Evolutionary conservation across 2,888 invertebrate species (phyloP), one percentile per base, ranked within the genome.

Genomic region (Laothoe populi): DNA sequence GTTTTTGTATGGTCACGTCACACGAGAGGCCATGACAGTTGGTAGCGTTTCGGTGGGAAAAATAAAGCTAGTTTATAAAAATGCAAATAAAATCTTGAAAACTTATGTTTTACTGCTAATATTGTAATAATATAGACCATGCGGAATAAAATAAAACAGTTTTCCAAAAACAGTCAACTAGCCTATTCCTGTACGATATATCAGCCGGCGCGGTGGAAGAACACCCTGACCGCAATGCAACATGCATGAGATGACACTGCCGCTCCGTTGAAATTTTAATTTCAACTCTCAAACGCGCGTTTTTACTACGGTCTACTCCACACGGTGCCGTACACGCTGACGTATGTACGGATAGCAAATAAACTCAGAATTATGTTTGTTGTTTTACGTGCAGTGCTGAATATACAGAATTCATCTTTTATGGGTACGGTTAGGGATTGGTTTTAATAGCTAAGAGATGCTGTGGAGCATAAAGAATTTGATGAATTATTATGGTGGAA

Each of bases 241-340:
- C 53, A 53, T 53, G 53, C 53, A 53, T 53, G 53, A 53, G 53
- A 53, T 53, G 31, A 53, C 53, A 35, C 53, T 19, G 53, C 31
- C 4, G 35, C 53, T 31, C 16, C 53, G 53, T 35, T 53, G 35
- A 53, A 53, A 53, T 53, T 53, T 53, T 53, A 53, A 53, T 53
- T 53, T 35, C 35, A 19, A 19, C 53, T 53, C 35, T 19, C 53
- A 35, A 53, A 53, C 53, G 35, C 16, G 53, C 53, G 35, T 53
- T 35, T 53, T 53, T 35, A 53, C 35, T 26, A 49, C 49, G 31
- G 49, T 31, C 26, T 49, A 10, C 31, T 16, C 49, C 49, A 49
- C 19, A 53, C 19, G 10, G 19, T 19, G 31, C 19, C 19, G 31
- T 53, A 53, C 19, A 11, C 31, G 19, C 53, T 11, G 4, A 31